These are phyloP conservation scores for Helogale parvula DNA, from an alignment of 2,113 vertebrate genomes.

Conservation along the genomic window DNA sequence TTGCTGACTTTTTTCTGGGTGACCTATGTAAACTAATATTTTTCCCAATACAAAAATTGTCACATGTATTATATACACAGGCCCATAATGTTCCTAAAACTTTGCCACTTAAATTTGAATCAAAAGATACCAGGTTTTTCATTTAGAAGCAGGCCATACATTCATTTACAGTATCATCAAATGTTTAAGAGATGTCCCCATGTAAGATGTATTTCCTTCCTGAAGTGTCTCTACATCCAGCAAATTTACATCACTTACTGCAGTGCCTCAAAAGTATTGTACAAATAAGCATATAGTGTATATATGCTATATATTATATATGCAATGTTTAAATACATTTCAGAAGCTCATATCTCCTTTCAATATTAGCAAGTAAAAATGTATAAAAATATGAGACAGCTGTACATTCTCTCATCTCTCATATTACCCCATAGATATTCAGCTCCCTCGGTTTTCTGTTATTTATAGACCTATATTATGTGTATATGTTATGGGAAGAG, in stretches of 20 bases:
- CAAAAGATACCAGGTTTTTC: background rate
- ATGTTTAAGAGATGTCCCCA: background rate
- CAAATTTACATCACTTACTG: background rate
- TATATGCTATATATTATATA: background rate
- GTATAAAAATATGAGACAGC: background rate
- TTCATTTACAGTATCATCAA: background rate
- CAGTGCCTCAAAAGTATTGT: background rate
- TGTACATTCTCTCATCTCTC: background rate
- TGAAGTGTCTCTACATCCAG: background rate
- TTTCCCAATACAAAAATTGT: constrained; percentile 30
- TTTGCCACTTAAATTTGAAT: constrained; percentile 29
- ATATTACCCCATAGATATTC: background rate
- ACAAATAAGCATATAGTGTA: background rate
- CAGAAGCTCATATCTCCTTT: background rate
- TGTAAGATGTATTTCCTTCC: background rate
- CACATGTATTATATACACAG: background rate
- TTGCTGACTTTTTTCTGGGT: constrained; percentile 35
- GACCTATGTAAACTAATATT: constrained; percentile 52
- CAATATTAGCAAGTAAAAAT: background rate
- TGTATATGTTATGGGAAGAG: background rate
- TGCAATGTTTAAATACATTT: background rate
- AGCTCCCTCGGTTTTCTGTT: background rate
- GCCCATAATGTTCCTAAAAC: constrained; percentile 7
- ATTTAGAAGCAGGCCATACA: background rate
- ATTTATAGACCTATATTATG: background rate